These are phyloP conservation scores for Pangasianodon gigas DNA, from an alignment of 2,113 vertebrate species.

Conservation along the genomic window DNA sequence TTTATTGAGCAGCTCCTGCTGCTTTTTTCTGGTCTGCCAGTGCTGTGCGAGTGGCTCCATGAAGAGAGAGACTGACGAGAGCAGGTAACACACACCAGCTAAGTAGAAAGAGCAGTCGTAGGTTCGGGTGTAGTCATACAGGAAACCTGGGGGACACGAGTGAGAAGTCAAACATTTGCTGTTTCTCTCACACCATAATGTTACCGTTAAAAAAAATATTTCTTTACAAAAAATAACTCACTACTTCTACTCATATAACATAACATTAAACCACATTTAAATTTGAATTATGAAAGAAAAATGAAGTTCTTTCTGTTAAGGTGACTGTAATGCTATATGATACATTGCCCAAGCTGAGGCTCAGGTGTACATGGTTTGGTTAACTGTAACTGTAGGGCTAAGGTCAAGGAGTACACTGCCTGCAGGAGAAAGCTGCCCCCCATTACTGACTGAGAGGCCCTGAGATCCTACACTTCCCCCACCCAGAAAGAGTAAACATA, in stretches of 20 bases:
- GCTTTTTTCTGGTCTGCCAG: slow-evolving; percentile 73
- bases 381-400: slow-evolving; percentile 44
- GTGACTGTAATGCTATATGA: background rate
- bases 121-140: slow-evolving; percentile 88
- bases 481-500: slow-evolving; percentile 6
- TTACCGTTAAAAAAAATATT: background rate
- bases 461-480: background rate
- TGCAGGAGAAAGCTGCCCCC: background rate
- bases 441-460: background rate
- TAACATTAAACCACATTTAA: background rate
- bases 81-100: slow-evolving; percentile 84
- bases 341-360: background rate
- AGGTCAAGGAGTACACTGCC: slow-evolving; percentile 38
- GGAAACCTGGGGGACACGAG: slow-evolving; percentile 78
- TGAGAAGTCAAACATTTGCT: background rate
- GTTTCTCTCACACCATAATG: background rate
- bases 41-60: slow-evolving; percentile 82
- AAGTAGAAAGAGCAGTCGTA: slow-evolving; percentile 90
- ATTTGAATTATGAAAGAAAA: background rate
- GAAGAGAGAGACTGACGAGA: slow-evolving; percentile 85
- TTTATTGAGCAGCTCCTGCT: slow-evolving; percentile 45
- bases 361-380: slow-evolving; percentile 34
- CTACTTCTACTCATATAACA: background rate
- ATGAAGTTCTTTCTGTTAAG: background rate
- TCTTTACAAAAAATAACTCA: background rate